Percentiles rank a stretch among this genome's conserved stretches.
Evolutionary conservation across 2,113 vertebrate genomes (phyloP).

Genomic region (Notechis scutatus): DNA sequence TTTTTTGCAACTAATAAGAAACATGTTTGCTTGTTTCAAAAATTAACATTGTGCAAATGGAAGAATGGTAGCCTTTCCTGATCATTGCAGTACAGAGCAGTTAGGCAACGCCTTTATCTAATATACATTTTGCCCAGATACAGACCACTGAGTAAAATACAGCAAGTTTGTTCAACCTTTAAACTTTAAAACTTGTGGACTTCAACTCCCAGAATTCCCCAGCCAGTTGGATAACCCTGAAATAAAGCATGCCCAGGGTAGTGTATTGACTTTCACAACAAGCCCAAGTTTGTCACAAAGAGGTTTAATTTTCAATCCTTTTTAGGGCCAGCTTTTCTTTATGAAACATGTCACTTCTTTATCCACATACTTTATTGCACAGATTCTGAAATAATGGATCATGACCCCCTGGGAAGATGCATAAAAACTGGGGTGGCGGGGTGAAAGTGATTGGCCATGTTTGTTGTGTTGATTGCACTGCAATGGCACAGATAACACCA

Average conservation of each 20-base stretch:
- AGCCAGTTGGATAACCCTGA: not conserved
- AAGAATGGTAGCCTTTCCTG: not conserved
- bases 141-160: not conserved
- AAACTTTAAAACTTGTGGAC: not conserved
- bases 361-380: not conserved
- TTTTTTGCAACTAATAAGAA: not conserved
- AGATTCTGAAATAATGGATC: not conserved
- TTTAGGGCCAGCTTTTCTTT: not conserved
- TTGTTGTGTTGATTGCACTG: not conserved
- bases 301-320: not conserved
- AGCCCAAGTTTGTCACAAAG: not conserved
- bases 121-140: not conserved
- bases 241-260: not conserved
- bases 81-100: not conserved
- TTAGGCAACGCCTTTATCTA: not conserved
- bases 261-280: not conserved
- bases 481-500: not conserved
- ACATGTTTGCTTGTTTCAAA: not conserved
- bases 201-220: not conserved
- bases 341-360: not conserved
- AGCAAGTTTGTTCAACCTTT: not conserved
- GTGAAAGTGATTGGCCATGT: not conserved
- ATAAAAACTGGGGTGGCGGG: not conserved
- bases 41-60: fast-evolving
- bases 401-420: not conserved